A percentile compares a stretch with the other conserved stretches of the same genome.
phyloP scores from a whole-genome alignment of 2,888 invertebrate genomes.

The Itoplectis maculator region DNA sequence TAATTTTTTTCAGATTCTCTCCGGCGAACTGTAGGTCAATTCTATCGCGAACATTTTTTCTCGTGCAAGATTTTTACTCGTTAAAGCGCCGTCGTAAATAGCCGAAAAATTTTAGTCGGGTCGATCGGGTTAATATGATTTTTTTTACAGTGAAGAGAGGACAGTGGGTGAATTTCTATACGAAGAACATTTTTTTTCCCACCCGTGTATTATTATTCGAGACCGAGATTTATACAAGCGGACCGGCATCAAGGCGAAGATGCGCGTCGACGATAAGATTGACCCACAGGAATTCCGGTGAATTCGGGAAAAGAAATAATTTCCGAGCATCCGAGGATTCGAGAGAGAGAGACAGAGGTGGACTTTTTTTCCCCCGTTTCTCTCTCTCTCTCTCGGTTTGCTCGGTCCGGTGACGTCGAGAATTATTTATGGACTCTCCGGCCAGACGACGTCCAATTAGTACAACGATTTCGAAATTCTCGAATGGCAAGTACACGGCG shows the following conservation, averaged over 20 bases:
- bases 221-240: slow-evolving; percentile 50
- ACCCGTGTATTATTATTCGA: slow-evolving; percentile 39
- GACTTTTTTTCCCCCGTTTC: slow-evolving; percentile 14
- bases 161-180: slow-evolving; percentile 1
- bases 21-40: too few relatives aligned
- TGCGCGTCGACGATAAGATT: slow-evolving; percentile 55
- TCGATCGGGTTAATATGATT: background rate
- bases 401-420: slow-evolving; percentile 43
- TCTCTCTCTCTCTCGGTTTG: slow-evolving; percentile 17
- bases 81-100: background rate
- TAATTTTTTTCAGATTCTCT: too few relatives aligned
- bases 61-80: too few relatives aligned
- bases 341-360: background rate
- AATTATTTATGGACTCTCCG: slow-evolving; percentile 61
- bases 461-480: slow-evolving; percentile 57
- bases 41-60: too few relatives aligned
- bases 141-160: background rate
- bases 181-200: background rate
- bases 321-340: slow-evolving; percentile 43
- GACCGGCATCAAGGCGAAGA: slow-evolving; percentile 53
- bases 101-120: background rate
- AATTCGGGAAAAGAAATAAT: slow-evolving; percentile 58
- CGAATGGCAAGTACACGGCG: slow-evolving; percentile 53
- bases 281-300: slow-evolving; percentile 55
- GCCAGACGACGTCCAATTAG: slow-evolving; percentile 64